A percentile compares a stretch with the other conserved stretches of the same genome.
Conservation (phyloP, 2,113 vertebrate genomes). For the Actenoides hombroni region DNA sequence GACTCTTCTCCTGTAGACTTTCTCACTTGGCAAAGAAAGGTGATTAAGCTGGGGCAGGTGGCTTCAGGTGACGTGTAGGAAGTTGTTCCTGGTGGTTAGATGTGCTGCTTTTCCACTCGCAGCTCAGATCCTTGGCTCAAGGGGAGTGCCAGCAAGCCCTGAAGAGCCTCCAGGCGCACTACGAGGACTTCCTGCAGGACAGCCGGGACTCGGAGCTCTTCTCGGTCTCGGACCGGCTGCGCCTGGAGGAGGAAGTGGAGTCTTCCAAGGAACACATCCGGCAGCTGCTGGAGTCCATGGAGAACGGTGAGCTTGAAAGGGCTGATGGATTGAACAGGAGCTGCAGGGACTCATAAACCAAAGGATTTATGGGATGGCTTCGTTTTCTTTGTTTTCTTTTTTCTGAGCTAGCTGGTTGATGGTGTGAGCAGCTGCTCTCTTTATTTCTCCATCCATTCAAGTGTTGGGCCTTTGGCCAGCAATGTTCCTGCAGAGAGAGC, state of each 20-base stretch:
- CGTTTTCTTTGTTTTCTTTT: neutral
- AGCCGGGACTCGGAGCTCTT: conserved; percentile 89
- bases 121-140: conserved; percentile 83
- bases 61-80: neutral
- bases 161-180: conserved; percentile 85
- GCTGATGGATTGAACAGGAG: neutral
- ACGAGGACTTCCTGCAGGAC: conserved; percentile 90
- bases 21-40: rapidly evolving
- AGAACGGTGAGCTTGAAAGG: conserved; percentile 81
- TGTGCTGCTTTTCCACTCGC: neutral
- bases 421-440: neutral
- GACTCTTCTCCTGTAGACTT: neutral
- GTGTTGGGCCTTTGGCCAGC: neutral
- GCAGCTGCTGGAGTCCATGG: conserved; percentile 87
- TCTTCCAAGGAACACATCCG: conserved; percentile 84
- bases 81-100: neutral
- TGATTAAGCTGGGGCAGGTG: neutral
- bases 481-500: neutral
- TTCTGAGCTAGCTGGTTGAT: neutral
- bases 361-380: neutral
- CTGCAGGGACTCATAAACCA: neutral
- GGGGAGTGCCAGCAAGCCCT: conserved; percentile 85
- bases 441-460: neutral
- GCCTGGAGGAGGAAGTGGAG: conserved; percentile 86
- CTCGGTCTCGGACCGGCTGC: conserved; percentile 80